Percentiles rank a stretch among this genome's conserved stretches.
These are phyloP conservation scores for Cynocephalus volans DNA, from an alignment of 2,113 vertebrate species.

Conservation along the genomic window DNA sequence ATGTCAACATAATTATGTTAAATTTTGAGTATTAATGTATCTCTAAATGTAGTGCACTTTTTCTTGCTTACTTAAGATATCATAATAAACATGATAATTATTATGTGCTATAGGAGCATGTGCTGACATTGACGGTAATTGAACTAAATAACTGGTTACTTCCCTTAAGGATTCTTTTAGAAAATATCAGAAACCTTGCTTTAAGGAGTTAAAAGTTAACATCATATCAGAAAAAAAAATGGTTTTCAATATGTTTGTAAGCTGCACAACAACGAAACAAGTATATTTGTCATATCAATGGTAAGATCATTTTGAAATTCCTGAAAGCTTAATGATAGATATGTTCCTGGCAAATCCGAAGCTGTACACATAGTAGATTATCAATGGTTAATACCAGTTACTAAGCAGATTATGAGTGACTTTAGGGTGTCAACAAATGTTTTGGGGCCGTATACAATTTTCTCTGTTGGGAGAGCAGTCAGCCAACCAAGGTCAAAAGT, in stretches of 20 bases:
- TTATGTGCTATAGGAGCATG: fast-evolving
- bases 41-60: neutral
- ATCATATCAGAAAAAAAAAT: neutral
- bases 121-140: neutral
- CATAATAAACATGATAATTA: neutral
- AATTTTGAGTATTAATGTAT: neutral
- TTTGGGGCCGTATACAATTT: neutral
- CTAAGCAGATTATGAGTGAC: neutral
- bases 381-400: neutral
- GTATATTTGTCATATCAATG: neutral
- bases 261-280: neutral
- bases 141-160: neutral
- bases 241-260: neutral
- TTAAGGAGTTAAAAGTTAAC: neutral
- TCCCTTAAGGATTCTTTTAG: neutral
- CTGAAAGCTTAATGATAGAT: too few relatives aligned
- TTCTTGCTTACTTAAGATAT: neutral
- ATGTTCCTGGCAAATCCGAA: fast-evolving
- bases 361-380: fast-evolving
- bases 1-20: neutral
- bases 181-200: neutral
- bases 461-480: neutral
- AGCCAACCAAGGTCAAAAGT: neutral
- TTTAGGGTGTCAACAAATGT: neutral
- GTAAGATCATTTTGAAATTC: neutral